phyloP scores from a whole-genome alignment of 2,888 invertebrate species.

The Harpalus rubripes region DNA sequence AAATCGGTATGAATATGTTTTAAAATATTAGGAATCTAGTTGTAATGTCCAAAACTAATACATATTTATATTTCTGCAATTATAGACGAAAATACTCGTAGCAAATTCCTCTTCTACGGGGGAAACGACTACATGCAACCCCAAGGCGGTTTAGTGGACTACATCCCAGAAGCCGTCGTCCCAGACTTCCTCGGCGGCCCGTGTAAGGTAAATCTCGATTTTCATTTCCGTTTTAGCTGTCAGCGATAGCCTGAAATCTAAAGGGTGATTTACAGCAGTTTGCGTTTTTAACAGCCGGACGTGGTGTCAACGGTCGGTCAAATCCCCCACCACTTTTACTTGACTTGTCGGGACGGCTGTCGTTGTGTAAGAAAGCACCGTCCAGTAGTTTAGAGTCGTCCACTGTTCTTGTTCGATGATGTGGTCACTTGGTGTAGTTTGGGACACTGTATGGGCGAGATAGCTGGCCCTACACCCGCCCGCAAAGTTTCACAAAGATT shows the following conservation, averaged over 20 bases:
- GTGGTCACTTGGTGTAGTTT: slow-evolving; percentile 32
- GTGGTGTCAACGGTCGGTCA: slow-evolving; percentile 74
- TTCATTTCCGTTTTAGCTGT: not conserved
- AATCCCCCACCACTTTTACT: slow-evolving; percentile 76
- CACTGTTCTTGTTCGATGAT: slow-evolving; percentile 41
- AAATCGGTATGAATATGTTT: too few relatives aligned
- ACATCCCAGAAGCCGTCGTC: slow-evolving; percentile 90
- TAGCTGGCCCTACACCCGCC: not conserved
- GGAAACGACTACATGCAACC: slow-evolving; percentile 91
- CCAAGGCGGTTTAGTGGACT: slow-evolving; percentile 90
- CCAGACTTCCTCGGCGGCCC: slow-evolving; percentile 96
- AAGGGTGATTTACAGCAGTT: slow-evolving; percentile 36
- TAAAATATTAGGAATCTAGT: too few relatives aligned
- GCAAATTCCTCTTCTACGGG: slow-evolving; percentile 95
- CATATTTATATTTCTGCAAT: too few relatives aligned
- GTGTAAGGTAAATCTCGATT: slow-evolving; percentile 84
- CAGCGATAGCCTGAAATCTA: not conserved
- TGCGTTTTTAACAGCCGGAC: slow-evolving; percentile 68
- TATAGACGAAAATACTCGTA: slow-evolving; percentile 95
- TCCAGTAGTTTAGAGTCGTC: slow-evolving; percentile 28
- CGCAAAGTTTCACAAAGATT: not conserved
- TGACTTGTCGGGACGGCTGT: slow-evolving; percentile 68
- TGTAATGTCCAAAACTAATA: too few relatives aligned
- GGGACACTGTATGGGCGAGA: not conserved
- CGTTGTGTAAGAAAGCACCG: slow-evolving; percentile 61